These are phyloP conservation scores for Chamaea fasciata DNA, from an alignment of 2,113 vertebrate species.

Conservation along the genomic window DNA sequence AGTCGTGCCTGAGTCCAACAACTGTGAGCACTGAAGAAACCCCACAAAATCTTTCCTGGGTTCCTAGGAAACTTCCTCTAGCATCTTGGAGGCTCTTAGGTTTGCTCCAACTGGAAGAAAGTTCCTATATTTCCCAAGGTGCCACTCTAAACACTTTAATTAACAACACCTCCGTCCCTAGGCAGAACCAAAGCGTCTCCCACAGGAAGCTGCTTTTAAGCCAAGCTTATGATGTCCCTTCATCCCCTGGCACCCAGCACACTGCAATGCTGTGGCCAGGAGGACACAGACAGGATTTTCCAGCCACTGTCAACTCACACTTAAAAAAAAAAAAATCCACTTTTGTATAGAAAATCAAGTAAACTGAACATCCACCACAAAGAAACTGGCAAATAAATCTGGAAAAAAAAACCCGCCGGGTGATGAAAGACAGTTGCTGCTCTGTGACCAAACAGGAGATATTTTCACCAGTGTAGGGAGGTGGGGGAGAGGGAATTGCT, in stretches of 20 bases:
- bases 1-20: neutral
- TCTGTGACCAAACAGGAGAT: neutral
- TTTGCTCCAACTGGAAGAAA: neutral
- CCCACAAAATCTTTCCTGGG: neutral
- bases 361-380: neutral
- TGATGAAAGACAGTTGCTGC: neutral
- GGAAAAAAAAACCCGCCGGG: too few species aligned
- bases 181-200: neutral
- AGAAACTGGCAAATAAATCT: neutral
- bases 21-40: neutral
- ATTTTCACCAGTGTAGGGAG: neutral
- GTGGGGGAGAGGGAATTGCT: neutral
- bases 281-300: neutral
- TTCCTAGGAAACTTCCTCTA: neutral
- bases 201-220: neutral
- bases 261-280: neutral
- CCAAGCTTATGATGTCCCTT: neutral
- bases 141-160: neutral
- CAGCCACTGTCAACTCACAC: neutral
- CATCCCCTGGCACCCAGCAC: neutral
- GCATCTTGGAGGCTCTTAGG: neutral
- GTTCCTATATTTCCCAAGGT: neutral
- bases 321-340: neutral
- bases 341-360: neutral
- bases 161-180: neutral